Evolutionary conservation across 2,113 vertebrate genomes (phyloP).

Genomic region (Lonchura striata): DNA sequence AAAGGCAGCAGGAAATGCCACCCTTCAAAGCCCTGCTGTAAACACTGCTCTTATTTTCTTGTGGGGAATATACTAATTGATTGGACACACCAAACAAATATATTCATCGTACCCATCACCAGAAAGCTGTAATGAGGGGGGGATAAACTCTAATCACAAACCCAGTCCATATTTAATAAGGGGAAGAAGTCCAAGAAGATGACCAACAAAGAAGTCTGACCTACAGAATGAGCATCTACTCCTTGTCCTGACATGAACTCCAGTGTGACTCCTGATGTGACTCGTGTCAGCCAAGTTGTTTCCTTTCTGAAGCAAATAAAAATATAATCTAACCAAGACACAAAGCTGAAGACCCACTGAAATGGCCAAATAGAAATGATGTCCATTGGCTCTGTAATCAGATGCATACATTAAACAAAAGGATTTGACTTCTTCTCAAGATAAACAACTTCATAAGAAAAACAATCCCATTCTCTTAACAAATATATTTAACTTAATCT

Average conservation of each 20-base stretch:
- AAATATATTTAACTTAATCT: slow-evolving; percentile 19
- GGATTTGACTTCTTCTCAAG: neutral
- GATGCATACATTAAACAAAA: neutral
- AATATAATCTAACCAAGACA: slow-evolving; percentile 17
- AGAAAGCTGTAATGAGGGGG: slow-evolving; percentile 34
- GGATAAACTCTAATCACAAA: slow-evolving; percentile 37
- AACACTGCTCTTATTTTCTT: neutral
- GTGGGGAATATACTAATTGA: neutral
- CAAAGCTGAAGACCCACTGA: neutral
- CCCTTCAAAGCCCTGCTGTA: slow-evolving; percentile 40
- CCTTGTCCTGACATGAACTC: slow-evolving; percentile 23
- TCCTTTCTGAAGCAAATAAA: slow-evolving; percentile 21
- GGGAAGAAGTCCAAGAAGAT: neutral
- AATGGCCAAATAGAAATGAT: neutral
- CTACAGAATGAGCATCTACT: neutral
- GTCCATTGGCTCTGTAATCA: neutral
- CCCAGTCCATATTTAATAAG: slow-evolving; percentile 6
- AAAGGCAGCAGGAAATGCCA: slow-evolving; percentile 43
- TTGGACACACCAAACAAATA: slow-evolving; percentile 25
- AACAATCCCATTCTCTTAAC: slow-evolving; percentile 17
- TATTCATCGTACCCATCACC: neutral
- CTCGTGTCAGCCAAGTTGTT: neutral
- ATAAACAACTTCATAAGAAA: slow-evolving; percentile 19
- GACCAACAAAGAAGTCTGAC: neutral
- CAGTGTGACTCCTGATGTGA: neutral